These are phyloP conservation scores for Cotesia chilonis DNA, from an alignment of 1,140 invertebrate genomes.

Conservation along the genomic window DNA sequence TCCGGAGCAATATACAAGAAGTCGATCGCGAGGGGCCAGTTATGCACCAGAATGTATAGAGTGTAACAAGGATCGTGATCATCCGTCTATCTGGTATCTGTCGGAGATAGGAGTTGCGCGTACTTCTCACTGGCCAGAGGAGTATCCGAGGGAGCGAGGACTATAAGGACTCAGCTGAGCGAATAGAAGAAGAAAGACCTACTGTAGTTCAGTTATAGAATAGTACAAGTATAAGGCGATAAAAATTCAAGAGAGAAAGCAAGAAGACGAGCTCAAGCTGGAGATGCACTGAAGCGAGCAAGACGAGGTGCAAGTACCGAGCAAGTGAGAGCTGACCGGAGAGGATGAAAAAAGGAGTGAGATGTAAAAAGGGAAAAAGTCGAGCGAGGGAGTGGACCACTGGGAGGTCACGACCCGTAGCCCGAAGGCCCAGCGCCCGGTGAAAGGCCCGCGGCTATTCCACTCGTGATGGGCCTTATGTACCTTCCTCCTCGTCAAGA, in stretches of 20 bases:
- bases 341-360: constrained; percentile 37
- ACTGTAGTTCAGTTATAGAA: background rate
- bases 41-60: constrained; percentile 23
- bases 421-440: constrained; percentile 39
- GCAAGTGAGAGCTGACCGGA: constrained; percentile 1
- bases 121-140: constrained; percentile 13
- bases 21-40: constrained; percentile 15
- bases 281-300: constrained; percentile 21
- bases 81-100: constrained; percentile 18
- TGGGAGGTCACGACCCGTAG: constrained; percentile 58
- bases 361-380: constrained; percentile 47
- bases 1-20: background rate
- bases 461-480: constrained; percentile 29
- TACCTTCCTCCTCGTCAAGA: background rate
- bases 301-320: constrained; percentile 2
- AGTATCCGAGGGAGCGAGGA: no score
- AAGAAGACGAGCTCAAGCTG: no score
- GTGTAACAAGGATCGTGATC: constrained; percentile 54
- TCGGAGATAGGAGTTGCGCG: background rate
- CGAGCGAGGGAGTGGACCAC: constrained; percentile 49
- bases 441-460: constrained; percentile 44
- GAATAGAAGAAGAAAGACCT: background rate
- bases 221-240: constrained; percentile 16
- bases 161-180: no score
- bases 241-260: constrained; percentile 30